Evolutionary conservation across 2,888 invertebrate species (phyloP), one percentile per base, ranked within the genome.

Genomic region (Sphinx pinastri): DNA sequence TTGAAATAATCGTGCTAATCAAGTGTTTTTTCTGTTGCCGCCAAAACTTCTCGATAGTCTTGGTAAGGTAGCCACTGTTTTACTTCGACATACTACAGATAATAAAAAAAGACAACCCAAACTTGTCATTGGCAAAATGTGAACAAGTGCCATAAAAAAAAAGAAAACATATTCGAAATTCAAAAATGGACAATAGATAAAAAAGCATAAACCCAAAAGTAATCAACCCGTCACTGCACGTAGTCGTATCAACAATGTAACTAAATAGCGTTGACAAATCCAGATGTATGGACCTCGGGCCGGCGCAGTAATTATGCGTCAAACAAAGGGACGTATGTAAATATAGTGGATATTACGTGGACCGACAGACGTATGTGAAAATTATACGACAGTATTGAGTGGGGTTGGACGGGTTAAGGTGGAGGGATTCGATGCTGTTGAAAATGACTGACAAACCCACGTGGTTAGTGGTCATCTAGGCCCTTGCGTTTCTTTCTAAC

Each of bases 321-420:
- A 90, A 91, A 92, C 92, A 91, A 91, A 91, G 91, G 87, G 84
- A 80, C 83, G 83, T 84, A 88, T 85, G 91, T 88, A 91, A 91
- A 92, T 92, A 91, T 89, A 88, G 82, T 83, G 82, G 78, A 87
- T 89, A 90, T 89, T 89, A 87, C 86, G 84, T 75, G 84, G 86
- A 89, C 88, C 88, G 89, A 88, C 90, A 88, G 91, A 92, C 90
- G 88, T 87, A 93, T 92, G 92, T 87, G 91, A 88, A 91, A 93
- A 93, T 93, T 93, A 93, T 92, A 90, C 93, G 79, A 86, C 80
- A 83, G 85, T 84, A 81, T 81, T 74, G 76, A 72, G 16, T 25
- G 71, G 55, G 10, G n/a, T 58, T 19, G 49, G 5, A 81, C 79
- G n/a, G 68, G 79, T 73, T 85, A 6, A 49, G 70, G 83, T 51